Percentiles rank a stretch among this genome's conserved stretches.
Conservation (phyloP, 2,888 invertebrate genomes). For the Conus canariensis region DNA sequence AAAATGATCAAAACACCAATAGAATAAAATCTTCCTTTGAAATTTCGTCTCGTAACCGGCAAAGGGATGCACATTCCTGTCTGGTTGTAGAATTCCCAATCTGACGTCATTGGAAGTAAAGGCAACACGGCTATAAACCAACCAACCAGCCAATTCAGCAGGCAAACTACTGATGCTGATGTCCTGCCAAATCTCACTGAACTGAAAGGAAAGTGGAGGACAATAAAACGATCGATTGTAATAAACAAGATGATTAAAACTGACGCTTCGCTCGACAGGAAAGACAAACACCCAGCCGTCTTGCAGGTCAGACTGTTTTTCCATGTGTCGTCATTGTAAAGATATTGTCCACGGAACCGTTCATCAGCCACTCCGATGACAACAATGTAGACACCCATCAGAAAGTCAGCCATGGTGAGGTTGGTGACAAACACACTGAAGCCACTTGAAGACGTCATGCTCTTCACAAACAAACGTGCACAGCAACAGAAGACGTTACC, state of each 20-base stretch:
- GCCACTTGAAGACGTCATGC: not conserved
- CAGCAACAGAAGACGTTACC: conserved; percentile 33
- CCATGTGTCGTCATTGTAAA: not conserved
- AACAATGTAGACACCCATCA: conserved; percentile 20
- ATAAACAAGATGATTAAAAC: conserved; percentile 6
- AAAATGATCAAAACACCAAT: not conserved
- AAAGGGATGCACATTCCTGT: conserved; percentile 5
- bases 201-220: conserved; percentile 18
- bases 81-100: conserved; percentile 22
- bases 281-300: not conserved
- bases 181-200: not conserved
- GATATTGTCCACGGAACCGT: not conserved
- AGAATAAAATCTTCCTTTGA: not conserved
- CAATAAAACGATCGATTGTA: conserved; percentile 1
- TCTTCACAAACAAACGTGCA: not conserved
- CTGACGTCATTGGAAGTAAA: not conserved
- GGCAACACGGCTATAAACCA: not conserved
- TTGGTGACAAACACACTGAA: conserved; percentile 26
- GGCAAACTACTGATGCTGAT: conserved; percentile 7
- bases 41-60: not conserved
- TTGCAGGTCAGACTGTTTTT: not conserved
- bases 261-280: not conserved
- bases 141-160: conserved; percentile 4
- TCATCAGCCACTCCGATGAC: not conserved
- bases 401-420: conserved; percentile 16